Percentiles rank a stretch among this genome's conserved stretches.
phyloP scores from a whole-genome alignment of 1,140 invertebrate species.

The Drosophila pachea region DNA sequence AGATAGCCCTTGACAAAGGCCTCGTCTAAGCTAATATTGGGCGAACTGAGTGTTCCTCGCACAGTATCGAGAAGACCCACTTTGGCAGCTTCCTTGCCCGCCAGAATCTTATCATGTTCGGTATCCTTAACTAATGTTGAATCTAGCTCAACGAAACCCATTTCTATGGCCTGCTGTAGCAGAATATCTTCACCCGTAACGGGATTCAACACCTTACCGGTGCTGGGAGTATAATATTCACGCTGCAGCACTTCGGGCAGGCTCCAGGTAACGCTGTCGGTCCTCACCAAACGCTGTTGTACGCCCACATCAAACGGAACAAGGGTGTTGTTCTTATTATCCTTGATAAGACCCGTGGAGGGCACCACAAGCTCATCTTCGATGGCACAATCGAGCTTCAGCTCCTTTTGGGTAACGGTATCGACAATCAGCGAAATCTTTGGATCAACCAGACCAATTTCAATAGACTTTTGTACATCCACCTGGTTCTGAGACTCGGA shows the following conservation, averaged over 20 bases:
- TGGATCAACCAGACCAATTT: constrained; percentile 88
- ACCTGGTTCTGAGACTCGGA: constrained; percentile 85
- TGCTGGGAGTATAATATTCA: constrained; percentile 88
- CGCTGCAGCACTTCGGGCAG: constrained; percentile 87
- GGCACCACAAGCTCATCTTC: constrained; percentile 84
- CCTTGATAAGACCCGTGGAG: constrained; percentile 83
- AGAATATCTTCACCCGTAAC: constrained; percentile 86
- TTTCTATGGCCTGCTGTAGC: constrained; percentile 85
- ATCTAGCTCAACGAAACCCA: constrained; percentile 85
- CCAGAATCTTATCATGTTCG: constrained; percentile 83
- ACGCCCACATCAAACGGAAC: constrained; percentile 86
- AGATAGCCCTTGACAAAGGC: constrained; percentile 89
- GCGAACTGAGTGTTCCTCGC: constrained; percentile 84
- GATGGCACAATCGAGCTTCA: constrained; percentile 85
- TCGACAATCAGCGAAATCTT: constrained; percentile 91
- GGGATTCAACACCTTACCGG: constrained; percentile 89
- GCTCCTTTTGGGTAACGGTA: constrained; percentile 84
- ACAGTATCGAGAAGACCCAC: constrained; percentile 85
- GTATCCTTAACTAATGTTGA: constrained; percentile 87
- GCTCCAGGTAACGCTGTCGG: constrained; percentile 84
- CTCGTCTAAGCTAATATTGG: constrained; percentile 86
- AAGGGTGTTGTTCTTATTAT: constrained; percentile 84
- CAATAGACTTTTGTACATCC: constrained; percentile 86
- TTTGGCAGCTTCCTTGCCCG: constrained; percentile 85
- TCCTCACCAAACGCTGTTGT: constrained; percentile 84